Evolutionary conservation across 2,113 vertebrate species (phyloP).

Genomic region (Ptilorrhoa leucosticta): DNA sequence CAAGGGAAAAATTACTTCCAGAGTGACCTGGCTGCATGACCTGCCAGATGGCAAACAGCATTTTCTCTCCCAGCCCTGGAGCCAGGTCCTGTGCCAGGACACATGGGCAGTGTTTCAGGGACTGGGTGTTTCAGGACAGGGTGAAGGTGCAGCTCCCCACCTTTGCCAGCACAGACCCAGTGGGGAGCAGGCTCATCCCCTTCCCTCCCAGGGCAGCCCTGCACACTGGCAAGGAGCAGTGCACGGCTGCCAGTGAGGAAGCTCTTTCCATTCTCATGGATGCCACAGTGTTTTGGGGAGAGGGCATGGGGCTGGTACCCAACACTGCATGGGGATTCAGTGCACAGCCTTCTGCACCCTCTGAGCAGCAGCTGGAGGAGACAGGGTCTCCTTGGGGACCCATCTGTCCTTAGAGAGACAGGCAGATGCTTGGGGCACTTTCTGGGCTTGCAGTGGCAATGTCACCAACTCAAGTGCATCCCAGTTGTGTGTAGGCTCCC

Average conservation of each 20-base stretch:
- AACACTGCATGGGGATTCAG: not conserved
- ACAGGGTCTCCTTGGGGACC: not conserved
- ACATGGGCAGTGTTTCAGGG: rapidly evolving
- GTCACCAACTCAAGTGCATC: not conserved
- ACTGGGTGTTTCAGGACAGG: not conserved
- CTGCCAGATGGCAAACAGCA: not conserved
- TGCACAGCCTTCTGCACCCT: not conserved
- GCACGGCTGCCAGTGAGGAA: rapidly evolving
- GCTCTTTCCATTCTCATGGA: rapidly evolving
- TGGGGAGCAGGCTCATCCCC: not conserved
- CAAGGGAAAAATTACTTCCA: not conserved
- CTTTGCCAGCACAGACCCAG: not conserved
- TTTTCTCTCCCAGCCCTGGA: not conserved
- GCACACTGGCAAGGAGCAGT: not conserved
- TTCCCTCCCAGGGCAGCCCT: not conserved
- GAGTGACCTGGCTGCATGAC: not conserved
- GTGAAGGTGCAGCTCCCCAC: not conserved
- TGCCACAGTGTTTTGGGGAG: rapidly evolving
- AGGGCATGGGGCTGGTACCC: rapidly evolving
- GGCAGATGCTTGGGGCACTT: rapidly evolving
- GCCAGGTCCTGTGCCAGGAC: not conserved
- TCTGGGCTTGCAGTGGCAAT: not conserved
- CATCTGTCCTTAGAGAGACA: not conserved
- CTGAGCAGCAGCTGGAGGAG: not conserved
- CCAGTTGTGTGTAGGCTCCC: rapidly evolving